Percentiles rank a stretch among this genome's conserved stretches.
Conservation (phyloP, 2,113 vertebrate species). For the Crotalus tigris region DNA sequence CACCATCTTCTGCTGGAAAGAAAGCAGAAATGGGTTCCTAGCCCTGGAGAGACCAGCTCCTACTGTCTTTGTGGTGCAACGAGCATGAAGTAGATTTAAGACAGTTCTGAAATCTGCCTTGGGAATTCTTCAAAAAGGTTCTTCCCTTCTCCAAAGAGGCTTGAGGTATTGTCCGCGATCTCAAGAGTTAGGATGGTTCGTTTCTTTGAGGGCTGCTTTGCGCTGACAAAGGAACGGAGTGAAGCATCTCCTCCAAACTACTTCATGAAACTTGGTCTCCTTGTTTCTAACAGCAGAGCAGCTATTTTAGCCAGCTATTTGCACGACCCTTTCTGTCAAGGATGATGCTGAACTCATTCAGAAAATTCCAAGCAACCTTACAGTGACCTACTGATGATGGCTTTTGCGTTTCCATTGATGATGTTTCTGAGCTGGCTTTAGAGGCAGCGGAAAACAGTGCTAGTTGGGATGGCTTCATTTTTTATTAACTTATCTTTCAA, state of each 20-base stretch:
- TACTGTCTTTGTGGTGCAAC: neutral
- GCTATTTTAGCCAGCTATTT: neutral
- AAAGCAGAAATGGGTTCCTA: neutral
- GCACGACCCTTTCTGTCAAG: neutral
- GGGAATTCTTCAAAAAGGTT: neutral
- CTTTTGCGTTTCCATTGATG: neutral
- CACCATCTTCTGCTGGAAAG: neutral
- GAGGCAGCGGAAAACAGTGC: neutral
- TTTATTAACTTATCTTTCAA: neutral
- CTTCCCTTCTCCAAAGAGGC: neutral
- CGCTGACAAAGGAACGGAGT: neutral
- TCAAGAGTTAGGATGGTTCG: neutral
- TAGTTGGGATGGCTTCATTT: neutral
- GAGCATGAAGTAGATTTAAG: neutral
- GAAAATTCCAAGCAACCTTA: neutral
- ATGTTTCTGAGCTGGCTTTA: neutral
- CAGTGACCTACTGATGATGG: neutral
- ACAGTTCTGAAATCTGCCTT: neutral
- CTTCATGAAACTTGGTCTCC: neutral
- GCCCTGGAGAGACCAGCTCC: neutral
- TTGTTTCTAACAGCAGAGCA: neutral
- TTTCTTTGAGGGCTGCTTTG: neutral
- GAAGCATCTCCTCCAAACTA: neutral
- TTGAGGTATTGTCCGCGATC: neutral
- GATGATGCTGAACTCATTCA: neutral